These are phyloP conservation scores for Rhodophaea formosa DNA, from an alignment of 2,888 invertebrate species.

Conservation along the genomic window DNA sequence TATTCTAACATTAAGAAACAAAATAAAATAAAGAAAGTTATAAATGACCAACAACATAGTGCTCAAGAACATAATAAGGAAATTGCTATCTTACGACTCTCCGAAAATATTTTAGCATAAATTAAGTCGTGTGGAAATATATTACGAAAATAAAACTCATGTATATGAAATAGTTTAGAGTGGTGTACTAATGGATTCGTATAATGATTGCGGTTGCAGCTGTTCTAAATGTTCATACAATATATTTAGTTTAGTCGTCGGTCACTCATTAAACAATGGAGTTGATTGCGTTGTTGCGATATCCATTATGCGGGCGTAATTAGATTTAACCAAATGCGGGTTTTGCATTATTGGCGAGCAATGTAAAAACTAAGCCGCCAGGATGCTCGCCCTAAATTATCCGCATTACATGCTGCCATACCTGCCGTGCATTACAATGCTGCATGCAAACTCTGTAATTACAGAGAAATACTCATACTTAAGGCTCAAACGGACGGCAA, in stretches of 20 bases:
- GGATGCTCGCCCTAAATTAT: slow-evolving; percentile 52
- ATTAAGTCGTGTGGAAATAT: slow-evolving; percentile 18
- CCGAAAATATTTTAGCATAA: slow-evolving; percentile 17
- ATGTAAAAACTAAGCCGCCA: slow-evolving; percentile 54
- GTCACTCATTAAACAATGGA: slow-evolving; percentile 75
- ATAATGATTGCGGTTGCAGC: slow-evolving; percentile 62
- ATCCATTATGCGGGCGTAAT: slow-evolving; percentile 77
- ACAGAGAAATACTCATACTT: not conserved
- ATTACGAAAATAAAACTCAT: slow-evolving; percentile 21
- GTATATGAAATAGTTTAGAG: slow-evolving; percentile 17
- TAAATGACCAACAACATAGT: slow-evolving; percentile 13
- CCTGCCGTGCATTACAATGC: slow-evolving; percentile 23
- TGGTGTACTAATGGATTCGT: slow-evolving; percentile 43
- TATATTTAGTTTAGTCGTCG: slow-evolving; percentile 67
- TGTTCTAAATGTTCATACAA: slow-evolving; percentile 62
- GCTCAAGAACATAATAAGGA: slow-evolving; percentile 13
- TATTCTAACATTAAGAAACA: not conserved
- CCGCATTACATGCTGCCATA: slow-evolving; percentile 25
- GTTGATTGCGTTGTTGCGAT: slow-evolving; percentile 72
- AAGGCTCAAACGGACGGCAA: not conserved
- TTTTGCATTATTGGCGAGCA: slow-evolving; percentile 60
- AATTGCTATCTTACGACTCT: slow-evolving; percentile 1
- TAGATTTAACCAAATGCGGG: slow-evolving; percentile 78
- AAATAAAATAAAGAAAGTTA: slow-evolving; percentile 1
- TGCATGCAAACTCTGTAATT: slow-evolving; percentile 23